Percentiles rank a stretch among this genome's conserved stretches.
phyloP scores from a whole-genome alignment of 2,888 invertebrate species.

The Nasonovia ribisnigri region DNA sequence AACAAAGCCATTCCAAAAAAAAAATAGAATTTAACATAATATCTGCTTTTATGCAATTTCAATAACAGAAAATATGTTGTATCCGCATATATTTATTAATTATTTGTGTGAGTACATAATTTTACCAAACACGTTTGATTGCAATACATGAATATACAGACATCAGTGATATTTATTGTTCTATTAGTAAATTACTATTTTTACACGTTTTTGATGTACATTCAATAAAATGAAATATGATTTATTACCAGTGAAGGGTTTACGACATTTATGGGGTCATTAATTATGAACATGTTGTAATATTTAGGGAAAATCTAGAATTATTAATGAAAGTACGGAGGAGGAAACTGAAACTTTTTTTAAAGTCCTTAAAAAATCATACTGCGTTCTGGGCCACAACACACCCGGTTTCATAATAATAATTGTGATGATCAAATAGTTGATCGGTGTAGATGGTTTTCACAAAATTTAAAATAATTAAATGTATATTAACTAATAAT shows the following conservation, averaged over 20 bases:
- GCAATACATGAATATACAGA: background rate
- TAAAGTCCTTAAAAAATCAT: background rate
- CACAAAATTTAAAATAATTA: background rate
- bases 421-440: background rate
- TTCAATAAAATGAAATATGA: slow-evolving; percentile 35
- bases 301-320: slow-evolving; percentile 3
- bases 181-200: slow-evolving; percentile 32
- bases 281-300: slow-evolving; percentile 48
- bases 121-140: background rate
- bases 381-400: background rate
- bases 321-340: background rate
- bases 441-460: background rate
- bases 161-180: slow-evolving; percentile 1
- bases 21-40: background rate
- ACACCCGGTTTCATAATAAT: background rate
- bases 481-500: background rate
- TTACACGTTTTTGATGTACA: slow-evolving; percentile 39
- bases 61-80: background rate
- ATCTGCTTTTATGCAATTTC: background rate
- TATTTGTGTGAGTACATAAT: background rate
- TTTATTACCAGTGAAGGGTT: slow-evolving; percentile 51
- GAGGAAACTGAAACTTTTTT: background rate
- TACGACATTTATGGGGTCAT: slow-evolving; percentile 56
- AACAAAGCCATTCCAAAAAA: background rate
- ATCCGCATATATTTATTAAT: background rate